Conservation (phyloP, 1,140 invertebrate species). For the Belonocnema kinseyi region DNA sequence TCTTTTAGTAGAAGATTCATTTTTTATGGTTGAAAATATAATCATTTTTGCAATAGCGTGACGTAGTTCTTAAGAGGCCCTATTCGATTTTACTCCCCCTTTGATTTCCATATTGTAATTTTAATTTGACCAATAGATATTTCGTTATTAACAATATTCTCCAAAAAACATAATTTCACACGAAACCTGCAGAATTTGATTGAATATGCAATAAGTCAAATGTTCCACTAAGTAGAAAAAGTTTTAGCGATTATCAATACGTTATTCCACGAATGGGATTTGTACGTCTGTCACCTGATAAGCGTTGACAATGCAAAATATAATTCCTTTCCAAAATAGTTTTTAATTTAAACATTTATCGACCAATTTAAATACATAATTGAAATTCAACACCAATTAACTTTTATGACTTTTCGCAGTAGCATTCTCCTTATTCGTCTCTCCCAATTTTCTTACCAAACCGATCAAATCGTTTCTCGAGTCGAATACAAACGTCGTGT, state of each 20-base stretch:
- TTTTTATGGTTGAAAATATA: no score
- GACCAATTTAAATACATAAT: background rate
- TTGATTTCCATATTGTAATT: constrained; percentile 15
- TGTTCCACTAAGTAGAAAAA: background rate
- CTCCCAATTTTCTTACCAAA: constrained; percentile 19
- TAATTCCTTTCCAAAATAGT: background rate
- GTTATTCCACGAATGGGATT: background rate
- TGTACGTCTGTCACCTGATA: constrained; percentile 8
- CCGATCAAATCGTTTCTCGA: constrained; percentile 12
- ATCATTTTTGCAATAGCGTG: no score
- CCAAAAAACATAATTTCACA: constrained; percentile 5
- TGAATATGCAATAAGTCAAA: constrained; percentile 29
- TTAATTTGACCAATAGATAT: background rate
- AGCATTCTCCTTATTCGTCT: constrained; percentile 15
- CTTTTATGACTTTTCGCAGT: constrained; percentile 21
- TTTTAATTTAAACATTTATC: background rate
- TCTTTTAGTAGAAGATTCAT: no score
- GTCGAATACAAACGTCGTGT: constrained; percentile 21
- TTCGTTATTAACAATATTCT: constrained; percentile 3
- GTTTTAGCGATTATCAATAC: constrained; percentile 23
- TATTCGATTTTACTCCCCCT: constrained; percentile 2
- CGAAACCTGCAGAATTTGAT: constrained; percentile 1
- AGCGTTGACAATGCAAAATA: constrained; percentile 5
- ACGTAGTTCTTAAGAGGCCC: background rate
- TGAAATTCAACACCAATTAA: constrained; percentile 15